Base-by-base conservation (phyloP, 2,113 vertebrate species). In the Hyaena hyaena region DNA sequence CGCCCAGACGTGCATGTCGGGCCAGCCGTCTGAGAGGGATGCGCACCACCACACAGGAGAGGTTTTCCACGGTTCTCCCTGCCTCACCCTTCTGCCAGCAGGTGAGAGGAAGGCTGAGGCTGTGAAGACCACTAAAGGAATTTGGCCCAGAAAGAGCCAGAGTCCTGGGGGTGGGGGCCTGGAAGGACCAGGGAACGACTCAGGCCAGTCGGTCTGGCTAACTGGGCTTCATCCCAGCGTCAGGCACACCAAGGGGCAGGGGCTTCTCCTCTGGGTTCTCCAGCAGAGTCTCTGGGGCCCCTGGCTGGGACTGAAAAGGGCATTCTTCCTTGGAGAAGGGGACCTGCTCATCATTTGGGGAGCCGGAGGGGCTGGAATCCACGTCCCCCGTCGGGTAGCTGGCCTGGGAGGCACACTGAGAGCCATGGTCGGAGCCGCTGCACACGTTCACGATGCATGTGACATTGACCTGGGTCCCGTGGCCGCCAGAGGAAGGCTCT, bases 381-480 rank as follows among this genome's bases (percentile, higher is more conserved):
- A 39, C 5, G n/a, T 97, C 93, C 12, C 6, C 81, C 0, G 4
- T 5, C 0, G 12, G 0, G 83, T 97, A 55, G 35, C 73, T 26
- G 0, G 55, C 73, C 80, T 98, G 97, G 17, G 98, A 98, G 5
- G 97, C 89, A 17, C 97, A 93, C 74, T 87, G 98, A 0, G 97
- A 96, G 66, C 92, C 53, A 15, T 98, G 98, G 12, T 98, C 98
- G 0, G 98, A 92, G 28, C 96, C 87, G 43, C 97, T 97, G 10
- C 98, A 98, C 0, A 99, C 96, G 1, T 98, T 98, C 88, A 99
- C 98, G 7, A 98, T 97, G 4, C 98, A 98, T 3, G 97, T 99
- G 68, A 99, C 98, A 0, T 98, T 99, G 91, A 99, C 98, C 12
- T 98, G 98, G 0, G 97, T 98, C 55, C 98, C 98, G 3, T 50